Evolutionary conservation across 2,888 invertebrate species (phyloP).

Genomic region (Eupithecia abbreviata): DNA sequence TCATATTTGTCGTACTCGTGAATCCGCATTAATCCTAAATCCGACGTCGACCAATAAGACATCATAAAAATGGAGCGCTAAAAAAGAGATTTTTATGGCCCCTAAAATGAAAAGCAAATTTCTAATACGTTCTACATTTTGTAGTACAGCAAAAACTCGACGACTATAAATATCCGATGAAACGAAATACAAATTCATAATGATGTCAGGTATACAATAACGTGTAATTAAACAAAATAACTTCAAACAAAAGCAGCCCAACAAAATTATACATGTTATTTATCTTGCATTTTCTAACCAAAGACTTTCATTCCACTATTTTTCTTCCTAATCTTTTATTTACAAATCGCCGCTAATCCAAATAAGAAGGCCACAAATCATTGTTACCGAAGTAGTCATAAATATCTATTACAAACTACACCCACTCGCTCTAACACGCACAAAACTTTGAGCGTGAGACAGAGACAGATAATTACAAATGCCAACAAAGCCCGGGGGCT

Average conservation of each 20-base stretch:
- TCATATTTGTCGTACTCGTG: neutral
- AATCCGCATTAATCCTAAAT: too few species aligned
- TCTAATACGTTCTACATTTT: neutral
- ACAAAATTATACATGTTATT: neutral
- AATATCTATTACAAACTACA: constrained; percentile 40
- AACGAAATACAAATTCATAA: too few species aligned
- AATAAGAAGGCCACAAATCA: constrained; percentile 33
- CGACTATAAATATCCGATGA: neutral
- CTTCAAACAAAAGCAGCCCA: neutral
- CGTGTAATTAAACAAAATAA: neutral
- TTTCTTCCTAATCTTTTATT: constrained; percentile 17
- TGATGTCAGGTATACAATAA: too few species aligned
- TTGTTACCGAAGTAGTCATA: constrained; percentile 39
- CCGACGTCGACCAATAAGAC: neutral
- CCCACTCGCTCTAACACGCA: neutral
- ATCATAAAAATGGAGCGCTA: neutral
- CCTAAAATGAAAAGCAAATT: neutral
- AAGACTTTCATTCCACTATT: constrained; percentile 7
- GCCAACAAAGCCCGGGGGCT: constrained; percentile 22
- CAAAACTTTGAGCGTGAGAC: constrained; percentile 13
- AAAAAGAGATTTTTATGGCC: neutral
- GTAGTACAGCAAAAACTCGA: neutral
- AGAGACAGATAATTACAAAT: constrained; percentile 32
- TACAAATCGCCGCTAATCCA: constrained; percentile 20
- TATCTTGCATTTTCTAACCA: neutral